These are phyloP conservation scores for Cochlearius cochlearius DNA, from an alignment of 2,113 vertebrate species.

Conservation along the genomic window DNA sequence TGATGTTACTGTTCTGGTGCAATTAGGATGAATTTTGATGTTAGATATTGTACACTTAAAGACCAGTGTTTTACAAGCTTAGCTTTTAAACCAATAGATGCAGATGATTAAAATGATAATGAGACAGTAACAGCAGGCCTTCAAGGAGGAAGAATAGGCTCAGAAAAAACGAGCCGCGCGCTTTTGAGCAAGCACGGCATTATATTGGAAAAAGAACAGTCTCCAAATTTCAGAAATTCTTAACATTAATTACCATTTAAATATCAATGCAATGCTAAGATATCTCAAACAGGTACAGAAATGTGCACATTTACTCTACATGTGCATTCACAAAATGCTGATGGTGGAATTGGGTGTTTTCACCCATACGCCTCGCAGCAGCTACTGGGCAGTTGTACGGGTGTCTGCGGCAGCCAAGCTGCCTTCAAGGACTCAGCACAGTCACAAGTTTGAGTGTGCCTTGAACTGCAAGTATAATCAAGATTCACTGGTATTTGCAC, in stretches of 20 bases:
- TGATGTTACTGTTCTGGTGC: background rate
- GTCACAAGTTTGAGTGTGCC: background rate
- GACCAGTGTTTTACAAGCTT: background rate
- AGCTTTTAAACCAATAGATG: background rate
- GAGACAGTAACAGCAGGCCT: background rate
- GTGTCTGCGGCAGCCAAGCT: rapidly evolving
- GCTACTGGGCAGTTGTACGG: background rate
- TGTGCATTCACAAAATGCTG: background rate
- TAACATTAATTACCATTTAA: background rate
- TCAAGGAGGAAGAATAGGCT: background rate
- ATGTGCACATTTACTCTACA: background rate
- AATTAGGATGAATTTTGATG: background rate
- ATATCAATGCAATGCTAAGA: background rate
- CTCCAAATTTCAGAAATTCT: background rate
- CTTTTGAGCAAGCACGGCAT: background rate
- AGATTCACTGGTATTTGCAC: background rate
- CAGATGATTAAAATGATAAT: background rate
- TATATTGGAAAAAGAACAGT: background rate
- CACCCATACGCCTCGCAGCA: background rate
- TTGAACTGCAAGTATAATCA: background rate
- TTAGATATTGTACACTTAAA: background rate
- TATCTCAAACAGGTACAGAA: background rate
- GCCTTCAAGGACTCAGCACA: background rate
- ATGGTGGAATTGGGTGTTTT: background rate
- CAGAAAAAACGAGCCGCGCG: rapidly evolving